A percentile compares a stretch with the other conserved stretches of the same genome.
phyloP scores from a whole-genome alignment of 2,113 vertebrate genomes.

The Zosterops japonicus region DNA sequence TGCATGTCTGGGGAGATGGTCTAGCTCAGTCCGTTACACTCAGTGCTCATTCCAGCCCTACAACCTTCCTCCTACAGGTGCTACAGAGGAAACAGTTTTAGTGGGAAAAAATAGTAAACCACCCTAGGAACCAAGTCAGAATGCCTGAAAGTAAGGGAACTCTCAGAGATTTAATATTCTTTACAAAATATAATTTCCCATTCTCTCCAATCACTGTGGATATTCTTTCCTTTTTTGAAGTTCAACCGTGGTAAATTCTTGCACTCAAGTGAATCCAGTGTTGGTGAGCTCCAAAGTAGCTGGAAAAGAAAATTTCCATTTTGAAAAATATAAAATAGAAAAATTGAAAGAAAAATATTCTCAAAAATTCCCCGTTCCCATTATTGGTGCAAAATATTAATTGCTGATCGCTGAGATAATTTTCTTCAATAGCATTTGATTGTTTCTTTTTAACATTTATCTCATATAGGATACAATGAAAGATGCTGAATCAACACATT shows the following conservation, averaged over 20 bases:
- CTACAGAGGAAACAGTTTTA: accelerated
- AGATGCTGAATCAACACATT: not conserved
- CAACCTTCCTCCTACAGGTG: accelerated
- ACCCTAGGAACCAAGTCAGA: not conserved
- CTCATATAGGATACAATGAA: not conserved
- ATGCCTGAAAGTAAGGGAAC: not conserved
- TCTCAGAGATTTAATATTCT: not conserved
- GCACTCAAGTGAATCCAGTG: not conserved
- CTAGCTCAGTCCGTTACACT: not conserved
- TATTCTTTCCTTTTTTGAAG: not conserved
- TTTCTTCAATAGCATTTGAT: not conserved
- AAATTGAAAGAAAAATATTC: not conserved
- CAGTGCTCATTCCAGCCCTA: not conserved
- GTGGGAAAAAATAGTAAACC: not conserved
- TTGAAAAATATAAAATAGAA: not conserved
- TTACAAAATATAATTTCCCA: not conserved
- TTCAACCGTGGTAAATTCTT: not conserved
- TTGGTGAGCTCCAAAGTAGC: not conserved
- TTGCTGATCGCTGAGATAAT: not conserved
- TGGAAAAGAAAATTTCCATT: not conserved
- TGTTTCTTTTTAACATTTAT: not conserved
- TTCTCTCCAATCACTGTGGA: not conserved
- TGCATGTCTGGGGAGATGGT: not conserved
- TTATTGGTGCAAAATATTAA: not conserved
- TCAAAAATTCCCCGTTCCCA: not conserved